A percentile compares a stretch with the other conserved stretches of the same genome.
phyloP scores from a whole-genome alignment of 2,113 vertebrate genomes.

The Neotragus moschatus region DNA sequence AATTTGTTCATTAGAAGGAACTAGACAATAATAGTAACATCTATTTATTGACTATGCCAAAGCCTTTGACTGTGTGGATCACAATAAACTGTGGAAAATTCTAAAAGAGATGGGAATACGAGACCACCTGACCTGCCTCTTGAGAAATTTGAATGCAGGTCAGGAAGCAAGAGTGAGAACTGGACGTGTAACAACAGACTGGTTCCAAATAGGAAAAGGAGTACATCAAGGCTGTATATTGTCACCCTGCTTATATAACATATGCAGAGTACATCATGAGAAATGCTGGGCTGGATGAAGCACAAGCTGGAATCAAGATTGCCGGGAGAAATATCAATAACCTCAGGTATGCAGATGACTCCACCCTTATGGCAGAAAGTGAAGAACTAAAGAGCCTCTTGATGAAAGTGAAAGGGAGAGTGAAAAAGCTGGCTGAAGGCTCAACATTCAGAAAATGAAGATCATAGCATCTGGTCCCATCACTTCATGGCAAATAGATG shows the following conservation, averaged over 20 bases:
- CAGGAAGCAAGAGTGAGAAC: neutral
- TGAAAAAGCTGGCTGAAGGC: neutral
- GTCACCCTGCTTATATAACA: neutral
- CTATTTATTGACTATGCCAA: neutral
- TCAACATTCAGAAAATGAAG: neutral
- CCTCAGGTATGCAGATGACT: neutral
- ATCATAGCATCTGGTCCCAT: neutral
- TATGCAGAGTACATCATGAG: neutral
- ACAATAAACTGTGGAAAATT: neutral
- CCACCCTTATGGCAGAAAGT: neutral
- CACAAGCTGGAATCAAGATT: neutral
- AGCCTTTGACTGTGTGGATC: neutral
- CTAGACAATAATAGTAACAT: neutral
- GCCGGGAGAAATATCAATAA: neutral
- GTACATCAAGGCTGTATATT: neutral
- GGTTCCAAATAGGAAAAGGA: neutral
- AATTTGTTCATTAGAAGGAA: neutral
- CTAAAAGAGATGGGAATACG: neutral
- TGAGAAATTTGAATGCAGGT: too few relatives aligned
- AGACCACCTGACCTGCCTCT: neutral
- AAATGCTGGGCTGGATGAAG: accelerated
- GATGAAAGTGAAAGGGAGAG: neutral
- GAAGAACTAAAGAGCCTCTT: neutral
- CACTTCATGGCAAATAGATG: neutral
- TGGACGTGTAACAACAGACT: neutral